Base-by-base conservation (phyloP, 92 coral and sea anemone genomes). In the Epizoanthus fatuus region DNA sequence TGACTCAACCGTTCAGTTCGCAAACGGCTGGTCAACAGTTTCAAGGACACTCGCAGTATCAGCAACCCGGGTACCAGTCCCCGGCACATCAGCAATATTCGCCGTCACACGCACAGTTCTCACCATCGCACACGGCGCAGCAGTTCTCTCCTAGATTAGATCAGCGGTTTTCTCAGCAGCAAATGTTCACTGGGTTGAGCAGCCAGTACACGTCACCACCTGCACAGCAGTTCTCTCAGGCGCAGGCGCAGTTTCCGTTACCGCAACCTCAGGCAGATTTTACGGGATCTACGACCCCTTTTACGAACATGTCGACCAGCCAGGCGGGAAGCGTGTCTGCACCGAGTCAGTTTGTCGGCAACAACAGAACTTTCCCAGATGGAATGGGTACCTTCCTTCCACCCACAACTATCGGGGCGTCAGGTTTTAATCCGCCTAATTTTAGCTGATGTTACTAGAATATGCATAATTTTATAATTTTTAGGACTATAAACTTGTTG, bases 101-200 rank as follows among this genome's bases (percentile, higher is more conserved):
- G 35, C 81, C 81, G 0, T 59, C 81, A 59, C 47, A 29, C 8
- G 68, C 69, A 58, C 81, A 58, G 66, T 76, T 76, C 29, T 76
- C 81, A 7, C 82, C 82, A 42, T 77, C 82, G 2, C 57, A 60
- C 69, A 58, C 81, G 38, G 20, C 69, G 38, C 81, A 76, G 51
- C 81, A 76, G 69, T 76, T 56, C 55, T 76, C 81, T 32, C 82
- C 82, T 7, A 77, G 82, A 62, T 7, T 77, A 49, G 58, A 32
- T n/a, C 82, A 40, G 82, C 82, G 38, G 57, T 77, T 77, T 58
- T 44, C 82, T 4, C 82, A 60, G 82, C 82, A 77, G 15, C 82
- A 77, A 60, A 77, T 77, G 70, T 77, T 77, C 32, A 13, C 82
- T 19, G 82, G 70, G 42, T 38, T 77, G 82, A 77, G 57, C 82